Evolutionary conservation across 2,888 invertebrate genomes (phyloP).

Genomic region (Sinodicranocentrus sp.): DNA sequence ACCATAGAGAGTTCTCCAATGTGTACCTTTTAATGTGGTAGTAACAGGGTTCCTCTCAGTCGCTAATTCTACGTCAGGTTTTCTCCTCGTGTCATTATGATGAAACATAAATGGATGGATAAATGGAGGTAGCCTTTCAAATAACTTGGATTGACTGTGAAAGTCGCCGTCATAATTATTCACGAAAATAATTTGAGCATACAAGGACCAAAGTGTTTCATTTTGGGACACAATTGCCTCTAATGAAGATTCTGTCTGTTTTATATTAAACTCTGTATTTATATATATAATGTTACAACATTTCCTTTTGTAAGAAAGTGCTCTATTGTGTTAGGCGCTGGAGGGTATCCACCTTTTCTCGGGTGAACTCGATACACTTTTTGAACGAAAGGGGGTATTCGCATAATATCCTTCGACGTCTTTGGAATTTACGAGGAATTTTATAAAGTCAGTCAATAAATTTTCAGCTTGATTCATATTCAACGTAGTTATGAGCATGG

Average conservation of each 20-base stretch:
- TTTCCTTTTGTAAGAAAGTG: background rate
- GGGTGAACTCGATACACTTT: too few species aligned
- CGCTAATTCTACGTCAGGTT: background rate
- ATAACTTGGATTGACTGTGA: background rate
- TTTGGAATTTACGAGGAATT: too few species aligned
- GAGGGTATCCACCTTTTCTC: too few species aligned
- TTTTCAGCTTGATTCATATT: too few species aligned
- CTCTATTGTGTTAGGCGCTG: too few species aligned
- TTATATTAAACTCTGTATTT: background rate
- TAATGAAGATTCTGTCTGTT: conserved; percentile 16
- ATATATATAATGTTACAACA: too few species aligned
- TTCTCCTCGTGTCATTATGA: background rate
- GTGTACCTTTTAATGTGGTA: background rate
- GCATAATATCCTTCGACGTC: too few species aligned
- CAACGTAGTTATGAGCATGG: too few species aligned
- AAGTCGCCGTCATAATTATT: conserved; percentile 12
- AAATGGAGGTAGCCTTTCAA: background rate
- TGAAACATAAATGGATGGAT: conserved; percentile 19
- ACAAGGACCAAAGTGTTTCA: too few species aligned
- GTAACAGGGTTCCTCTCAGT: background rate
- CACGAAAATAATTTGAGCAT: background rate
- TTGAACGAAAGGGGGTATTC: too few species aligned
- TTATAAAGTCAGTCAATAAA: too few species aligned
- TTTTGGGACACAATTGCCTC: background rate
- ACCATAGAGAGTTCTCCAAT: too few species aligned